Evolutionary conservation across 1,140 invertebrate species (phyloP).

Genomic region (Caenorhabditis brenneri): DNA sequence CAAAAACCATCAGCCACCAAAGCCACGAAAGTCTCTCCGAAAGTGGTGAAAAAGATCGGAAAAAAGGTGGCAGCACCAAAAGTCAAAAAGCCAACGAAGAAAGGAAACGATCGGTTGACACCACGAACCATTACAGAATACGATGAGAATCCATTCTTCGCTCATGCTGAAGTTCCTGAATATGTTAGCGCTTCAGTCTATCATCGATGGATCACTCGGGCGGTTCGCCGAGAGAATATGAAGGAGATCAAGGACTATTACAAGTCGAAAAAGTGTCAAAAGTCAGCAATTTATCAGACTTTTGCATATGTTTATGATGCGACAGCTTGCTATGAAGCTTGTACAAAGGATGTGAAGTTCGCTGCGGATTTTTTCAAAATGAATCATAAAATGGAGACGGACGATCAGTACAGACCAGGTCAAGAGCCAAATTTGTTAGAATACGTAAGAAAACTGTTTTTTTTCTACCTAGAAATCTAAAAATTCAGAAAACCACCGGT

Average conservation of each 20-base stretch:
- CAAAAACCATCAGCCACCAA: background rate
- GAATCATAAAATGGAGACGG: constrained; percentile 35
- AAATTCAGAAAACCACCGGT: constrained; percentile 54
- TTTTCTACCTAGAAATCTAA: background rate
- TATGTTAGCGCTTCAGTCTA: constrained; percentile 41
- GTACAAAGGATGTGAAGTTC: constrained; percentile 32
- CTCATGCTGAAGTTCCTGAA: background rate
- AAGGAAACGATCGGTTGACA: constrained; percentile 51
- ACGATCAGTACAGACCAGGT: background rate
- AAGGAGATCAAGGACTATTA: constrained; percentile 52
- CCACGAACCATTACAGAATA: constrained; percentile 35
- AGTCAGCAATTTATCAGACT: background rate
- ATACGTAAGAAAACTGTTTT: background rate
- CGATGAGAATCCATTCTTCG: constrained; percentile 50
- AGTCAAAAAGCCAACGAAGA: constrained; percentile 40
- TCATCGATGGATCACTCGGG: constrained; percentile 41
- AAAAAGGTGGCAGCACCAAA: background rate
- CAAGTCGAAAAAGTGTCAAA: constrained; percentile 52
- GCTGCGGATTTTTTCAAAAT: constrained; percentile 46
- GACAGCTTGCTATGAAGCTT: constrained; percentile 4
- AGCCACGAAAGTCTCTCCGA: background rate
- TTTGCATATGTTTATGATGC: constrained; percentile 13
- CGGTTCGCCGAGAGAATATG: constrained; percentile 36
- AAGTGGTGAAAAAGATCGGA: background rate
- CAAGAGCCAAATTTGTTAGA: constrained; percentile 45